Evolutionary conservation across 2,113 vertebrate genomes (phyloP), one percentile per base, ranked within the genome.

Genomic region (Percopsis transmontana): DNA sequence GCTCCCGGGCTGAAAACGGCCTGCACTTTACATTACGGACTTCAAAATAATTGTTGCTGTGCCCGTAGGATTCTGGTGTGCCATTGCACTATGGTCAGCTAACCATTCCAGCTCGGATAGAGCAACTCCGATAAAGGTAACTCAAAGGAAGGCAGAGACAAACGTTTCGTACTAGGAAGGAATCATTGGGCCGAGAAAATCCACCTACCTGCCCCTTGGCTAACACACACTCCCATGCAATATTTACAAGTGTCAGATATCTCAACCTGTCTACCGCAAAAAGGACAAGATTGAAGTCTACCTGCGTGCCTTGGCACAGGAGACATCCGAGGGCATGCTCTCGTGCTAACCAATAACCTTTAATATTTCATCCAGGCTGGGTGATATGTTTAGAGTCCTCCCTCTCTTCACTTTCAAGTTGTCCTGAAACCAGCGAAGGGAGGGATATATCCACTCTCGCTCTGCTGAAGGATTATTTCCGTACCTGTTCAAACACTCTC

Each of bases 401-500:
- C 91, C 78, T 85, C 85, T 86, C 85, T 88, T 87, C 79, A 79
- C 83, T 87, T 90, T 90, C 76, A 81, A 84, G 83, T 56, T 54
- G 2, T 75, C 6, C 85, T 81, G 70, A 91, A 89, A 84, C 89
- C 84, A 84, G 85, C 63, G 77, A 86, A 84, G 18, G 66, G 33
- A 1, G 62, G 58, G 16, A 10, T 55, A 65, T 67, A 82, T 87
- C 81, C 70, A 81, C 85, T 90, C 80, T 81, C 74, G 59, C 88
- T 77, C 85, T 81, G 87, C 87, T 74, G 80, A 80, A 73, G 80
- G 92, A 92, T 92, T 92, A 94, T 92, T 93, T 92, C 82, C 88
- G 94, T 96, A 97, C 96, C 96, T 97, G 95, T 93, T 93, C 93
- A 94, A 94, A 95, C 92, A 94, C 90, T 91, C 89, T 81, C 68